A percentile compares a stretch with the other conserved stretches of the same genome.
Evolutionary conservation across 2,888 invertebrate genomes (phyloP).

Genomic region (Cyclophora punctaria): DNA sequence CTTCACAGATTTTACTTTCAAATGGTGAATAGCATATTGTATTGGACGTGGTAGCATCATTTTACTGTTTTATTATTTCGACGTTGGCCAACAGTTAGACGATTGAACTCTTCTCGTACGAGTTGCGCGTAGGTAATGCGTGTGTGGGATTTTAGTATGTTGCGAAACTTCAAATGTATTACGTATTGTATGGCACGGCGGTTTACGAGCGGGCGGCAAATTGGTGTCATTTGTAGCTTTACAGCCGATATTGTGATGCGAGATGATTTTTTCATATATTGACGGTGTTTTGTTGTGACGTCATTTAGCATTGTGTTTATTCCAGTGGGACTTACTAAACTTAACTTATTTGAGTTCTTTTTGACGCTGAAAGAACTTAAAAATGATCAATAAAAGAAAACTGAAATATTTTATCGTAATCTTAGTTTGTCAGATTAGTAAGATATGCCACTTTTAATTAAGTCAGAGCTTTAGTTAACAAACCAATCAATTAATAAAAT

Average conservation of each 20-base stretch:
- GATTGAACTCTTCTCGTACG: conserved; percentile 38
- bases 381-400: too few species aligned
- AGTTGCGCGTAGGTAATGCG: neutral
- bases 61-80: conserved; percentile 51
- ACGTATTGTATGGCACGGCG: conserved; percentile 6
- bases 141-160: neutral
- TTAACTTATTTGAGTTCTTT: too few species aligned
- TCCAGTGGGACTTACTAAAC: too few species aligned
- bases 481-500: too few species aligned
- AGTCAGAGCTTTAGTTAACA: too few species aligned
- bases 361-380: too few species aligned
- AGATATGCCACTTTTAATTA: too few species aligned
- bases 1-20: conserved; percentile 59
- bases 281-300: neutral
- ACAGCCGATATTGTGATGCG: conserved; percentile 4
- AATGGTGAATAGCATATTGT: conserved; percentile 68
- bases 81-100: conserved; percentile 35
- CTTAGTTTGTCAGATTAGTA: too few species aligned
- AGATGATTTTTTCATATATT: conserved; percentile 8
- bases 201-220: too few species aligned
- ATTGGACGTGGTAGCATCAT: conserved; percentile 42
- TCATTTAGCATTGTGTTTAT: too few species aligned
- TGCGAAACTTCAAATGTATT: conserved; percentile 9
- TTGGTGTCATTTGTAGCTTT: too few species aligned
- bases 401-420: too few species aligned